These are phyloP conservation scores for Nothocercus julius DNA, from an alignment of 2,113 vertebrate genomes.

Conservation along the genomic window DNA sequence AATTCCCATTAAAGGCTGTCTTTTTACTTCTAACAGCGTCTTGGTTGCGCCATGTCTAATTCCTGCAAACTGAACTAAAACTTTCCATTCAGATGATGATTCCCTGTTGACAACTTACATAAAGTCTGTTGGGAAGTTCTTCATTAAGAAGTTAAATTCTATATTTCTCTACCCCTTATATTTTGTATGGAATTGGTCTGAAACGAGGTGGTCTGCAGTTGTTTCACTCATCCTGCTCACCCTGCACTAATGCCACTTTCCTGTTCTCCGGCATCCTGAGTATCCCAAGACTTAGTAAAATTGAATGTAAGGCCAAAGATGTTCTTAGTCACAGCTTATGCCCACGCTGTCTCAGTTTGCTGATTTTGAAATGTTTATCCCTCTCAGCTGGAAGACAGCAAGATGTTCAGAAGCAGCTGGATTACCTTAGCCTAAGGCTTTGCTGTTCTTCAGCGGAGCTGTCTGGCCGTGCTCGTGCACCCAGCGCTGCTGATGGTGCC, in stretches of 20 bases:
- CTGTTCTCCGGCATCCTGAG: not conserved
- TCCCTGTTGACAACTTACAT: not conserved
- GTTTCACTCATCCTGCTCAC: not conserved
- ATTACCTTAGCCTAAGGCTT: slow-evolving; percentile 21
- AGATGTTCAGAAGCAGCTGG: not conserved
- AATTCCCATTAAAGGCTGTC: slow-evolving; percentile 8
- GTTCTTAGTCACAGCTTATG: not conserved
- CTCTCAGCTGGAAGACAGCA: not conserved
- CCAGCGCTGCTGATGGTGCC: not conserved
- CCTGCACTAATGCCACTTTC: not conserved
- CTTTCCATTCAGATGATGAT: not conserved
- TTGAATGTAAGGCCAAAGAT: slow-evolving; percentile 3
- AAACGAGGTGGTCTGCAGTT: slow-evolving; percentile 30
- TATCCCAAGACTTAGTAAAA: slow-evolving; percentile 1
- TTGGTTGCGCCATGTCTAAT: not conserved
- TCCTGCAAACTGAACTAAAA: slow-evolving; percentile 21
- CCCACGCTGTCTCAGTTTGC: not conserved
- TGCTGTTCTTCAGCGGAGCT: not conserved
- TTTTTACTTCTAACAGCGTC: not conserved
- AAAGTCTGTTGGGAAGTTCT: not conserved
- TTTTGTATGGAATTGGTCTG: not conserved
- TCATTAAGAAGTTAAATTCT: slow-evolving; percentile 25
- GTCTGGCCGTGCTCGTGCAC: not conserved
- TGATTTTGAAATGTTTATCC: not conserved
- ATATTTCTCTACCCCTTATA: not conserved